phyloP scores from a whole-genome alignment of 2,888 invertebrate species.

The Branchellion lobata region DNA sequence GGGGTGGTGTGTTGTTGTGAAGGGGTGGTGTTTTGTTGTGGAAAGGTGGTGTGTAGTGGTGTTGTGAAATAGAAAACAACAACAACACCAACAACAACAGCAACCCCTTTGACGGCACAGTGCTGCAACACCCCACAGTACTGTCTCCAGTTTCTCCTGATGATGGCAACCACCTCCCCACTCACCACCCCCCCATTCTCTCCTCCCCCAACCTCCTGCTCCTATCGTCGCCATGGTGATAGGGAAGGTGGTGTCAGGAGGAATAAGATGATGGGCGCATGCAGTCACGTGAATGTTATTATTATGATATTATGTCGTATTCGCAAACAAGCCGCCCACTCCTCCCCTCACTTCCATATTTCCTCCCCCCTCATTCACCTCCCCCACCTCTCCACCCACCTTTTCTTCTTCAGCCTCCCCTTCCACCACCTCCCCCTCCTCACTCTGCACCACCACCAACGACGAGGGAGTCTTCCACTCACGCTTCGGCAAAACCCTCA shows the following conservation, averaged over 20 bases:
- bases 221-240: too few species aligned
- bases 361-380: background rate
- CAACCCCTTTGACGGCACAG: constrained; percentile 68
- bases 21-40: too few species aligned
- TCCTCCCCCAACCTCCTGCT: background rate
- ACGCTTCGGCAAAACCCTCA: constrained; percentile 81
- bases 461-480: constrained; percentile 88
- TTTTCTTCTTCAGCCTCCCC: constrained; percentile 58
- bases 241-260: too few species aligned
- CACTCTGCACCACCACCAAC: constrained; percentile 63
- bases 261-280: too few species aligned
- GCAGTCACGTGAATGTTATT: too few species aligned
- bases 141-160: constrained; percentile 92
- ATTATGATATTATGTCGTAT: too few species aligned
- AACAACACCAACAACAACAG: too few species aligned
- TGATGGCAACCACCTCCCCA: constrained; percentile 85
- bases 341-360: too few species aligned
- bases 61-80: too few species aligned
- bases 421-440: constrained; percentile 62
- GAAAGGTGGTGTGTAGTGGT: background rate
- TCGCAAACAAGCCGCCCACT: too few species aligned
- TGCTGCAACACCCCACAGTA: constrained; percentile 92
- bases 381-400: background rate
- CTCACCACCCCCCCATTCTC: too few species aligned
- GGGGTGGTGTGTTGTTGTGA: too few species aligned